phyloP scores from a whole-genome alignment of 2,113 vertebrate genomes.

The Rousettus leschenaultii region DNA sequence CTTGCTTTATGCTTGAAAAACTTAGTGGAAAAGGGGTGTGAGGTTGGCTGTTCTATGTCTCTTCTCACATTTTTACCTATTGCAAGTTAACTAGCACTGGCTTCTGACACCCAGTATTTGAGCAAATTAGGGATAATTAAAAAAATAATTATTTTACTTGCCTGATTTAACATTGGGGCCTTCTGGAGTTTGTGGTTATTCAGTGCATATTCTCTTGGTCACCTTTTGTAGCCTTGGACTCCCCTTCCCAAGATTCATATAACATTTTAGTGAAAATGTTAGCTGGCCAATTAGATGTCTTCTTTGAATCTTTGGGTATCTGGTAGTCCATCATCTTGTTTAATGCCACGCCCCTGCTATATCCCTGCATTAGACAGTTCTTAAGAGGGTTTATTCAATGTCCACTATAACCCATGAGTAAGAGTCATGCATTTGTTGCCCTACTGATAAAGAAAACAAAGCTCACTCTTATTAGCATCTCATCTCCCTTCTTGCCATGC shows the following conservation, averaged over 20 bases:
- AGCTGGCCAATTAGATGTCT: background rate
- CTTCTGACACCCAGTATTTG: background rate
- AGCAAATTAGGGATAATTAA: background rate
- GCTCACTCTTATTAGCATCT: background rate
- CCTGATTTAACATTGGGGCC: background rate
- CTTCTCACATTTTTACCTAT: background rate
- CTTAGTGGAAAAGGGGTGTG: background rate
- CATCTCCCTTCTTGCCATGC: background rate
- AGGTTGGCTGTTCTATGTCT: background rate
- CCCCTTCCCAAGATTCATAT: background rate
- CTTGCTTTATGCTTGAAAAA: background rate
- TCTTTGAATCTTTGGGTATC: background rate
- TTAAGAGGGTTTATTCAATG: background rate
- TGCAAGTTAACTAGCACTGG: background rate
- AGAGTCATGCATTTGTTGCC: background rate
- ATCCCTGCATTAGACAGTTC: background rate
- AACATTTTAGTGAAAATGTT: too few species aligned
- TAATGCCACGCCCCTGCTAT: background rate
- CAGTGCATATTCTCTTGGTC: background rate
- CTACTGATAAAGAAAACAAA: background rate
- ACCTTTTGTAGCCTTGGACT: background rate
- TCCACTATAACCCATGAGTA: background rate
- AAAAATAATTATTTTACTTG: background rate
- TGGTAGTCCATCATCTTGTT: background rate
- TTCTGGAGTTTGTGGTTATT: background rate